phyloP scores from a whole-genome alignment of 2,888 invertebrate genomes.

The Adelognathus sp. region DNA sequence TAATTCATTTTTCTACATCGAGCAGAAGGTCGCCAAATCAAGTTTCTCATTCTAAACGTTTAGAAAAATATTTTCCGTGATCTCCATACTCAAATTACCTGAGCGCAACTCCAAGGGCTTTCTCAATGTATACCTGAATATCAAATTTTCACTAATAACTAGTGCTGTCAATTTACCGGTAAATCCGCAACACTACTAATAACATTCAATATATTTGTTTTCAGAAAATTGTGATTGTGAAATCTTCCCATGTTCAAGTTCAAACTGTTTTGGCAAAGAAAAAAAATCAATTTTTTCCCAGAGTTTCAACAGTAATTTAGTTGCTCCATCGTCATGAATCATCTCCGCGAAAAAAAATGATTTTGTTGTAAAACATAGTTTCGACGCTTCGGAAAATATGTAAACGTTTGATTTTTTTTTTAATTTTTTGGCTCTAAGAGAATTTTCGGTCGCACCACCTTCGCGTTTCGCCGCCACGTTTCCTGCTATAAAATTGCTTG shows the following conservation, averaged over 20 bases:
- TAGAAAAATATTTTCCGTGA: no score
- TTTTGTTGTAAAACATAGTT: background rate
- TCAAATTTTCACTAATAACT: no score
- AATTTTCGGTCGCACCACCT: constrained; percentile 1
- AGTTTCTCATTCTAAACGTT: no score
- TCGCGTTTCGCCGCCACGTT: background rate
- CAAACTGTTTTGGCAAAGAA: background rate
- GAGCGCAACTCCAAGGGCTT: no score
- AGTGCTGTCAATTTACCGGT: no score
- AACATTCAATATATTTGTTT: no score
- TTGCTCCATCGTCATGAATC: background rate
- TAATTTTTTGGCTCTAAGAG: background rate
- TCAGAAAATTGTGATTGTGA: no score
- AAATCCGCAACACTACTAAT: no score
- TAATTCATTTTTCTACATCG: no score
- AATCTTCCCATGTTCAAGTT: background rate
- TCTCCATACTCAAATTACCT: no score
- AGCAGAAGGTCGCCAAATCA: no score
- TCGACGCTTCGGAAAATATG: background rate
- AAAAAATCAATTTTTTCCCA: background rate
- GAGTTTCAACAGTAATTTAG: background rate
- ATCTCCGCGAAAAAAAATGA: background rate
- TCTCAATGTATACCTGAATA: no score
- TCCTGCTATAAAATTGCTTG: background rate
- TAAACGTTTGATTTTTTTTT: background rate